Base-by-base conservation (phyloP, 2,797 vertebrate genomes). In the Mycteria americana region DNA sequence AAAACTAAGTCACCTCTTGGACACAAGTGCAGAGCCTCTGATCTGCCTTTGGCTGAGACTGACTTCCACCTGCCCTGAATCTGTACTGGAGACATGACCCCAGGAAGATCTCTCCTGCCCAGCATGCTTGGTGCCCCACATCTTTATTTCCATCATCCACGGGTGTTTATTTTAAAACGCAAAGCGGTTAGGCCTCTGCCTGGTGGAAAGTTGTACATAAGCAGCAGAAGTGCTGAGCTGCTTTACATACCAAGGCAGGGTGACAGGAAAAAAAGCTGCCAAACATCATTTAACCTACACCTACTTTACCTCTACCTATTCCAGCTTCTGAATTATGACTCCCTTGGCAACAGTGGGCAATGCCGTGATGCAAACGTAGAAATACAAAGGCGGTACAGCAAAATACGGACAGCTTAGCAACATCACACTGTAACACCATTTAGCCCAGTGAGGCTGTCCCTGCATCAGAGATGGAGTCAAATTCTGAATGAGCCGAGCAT, bases 201-300 rank as follows among this genome's bases (percentile, higher is more conserved):
- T 84, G 22, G 30, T 15, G 62, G 62, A 46, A 56, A 39, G 19
- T n/a, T 54, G 17, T 10, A 77, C 46, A 59, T 46, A 83, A 88
- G 56, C 54, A 89, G 74, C 35, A 77, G 39, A 65, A 85, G 25
- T 51, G 37, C 59, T 41, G 6, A 48, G 37, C 28, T 57, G 46
- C 59, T 92, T 91, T 39, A 69, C 9, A 10, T 13, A 18, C 7
- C 48, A 70, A 82, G 41, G 46, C 41, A 72, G 48, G 63, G 18
- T 1, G 2, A 33, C 0, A 2, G 17, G 7, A 18, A 68, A 72
- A 75, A 74, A 59, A 22, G 6, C 33, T 48, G 23, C 33, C 45
- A 51, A 85, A 37, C 1, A 1, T 31, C 3, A 51, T 70, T 85
- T 88, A 85, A 63, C 11, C n/a, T 41, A 43, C 0, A 0, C 37